Base-by-base conservation (phyloP, 2,888 invertebrate genomes). In the Phymatocera aterrima region DNA sequence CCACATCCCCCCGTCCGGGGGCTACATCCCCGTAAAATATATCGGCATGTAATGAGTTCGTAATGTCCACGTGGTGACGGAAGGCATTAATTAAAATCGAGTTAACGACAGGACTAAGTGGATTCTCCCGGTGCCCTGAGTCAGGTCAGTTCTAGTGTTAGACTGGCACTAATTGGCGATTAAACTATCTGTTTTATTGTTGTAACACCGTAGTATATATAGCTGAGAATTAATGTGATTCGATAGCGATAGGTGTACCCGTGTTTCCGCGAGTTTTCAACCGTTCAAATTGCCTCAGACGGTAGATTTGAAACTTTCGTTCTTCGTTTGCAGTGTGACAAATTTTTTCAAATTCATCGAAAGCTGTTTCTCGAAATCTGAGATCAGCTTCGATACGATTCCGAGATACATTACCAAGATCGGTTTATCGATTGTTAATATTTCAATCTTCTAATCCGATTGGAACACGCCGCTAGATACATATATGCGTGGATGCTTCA, bases 91-190 rank as follows among this genome's bases (percentile, higher is more conserved):
- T 72, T 72, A 51, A 72, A 68, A 51, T 12, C 51, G 72, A 48
- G 24, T 51, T 51, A 72, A 72, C 72, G 72, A 72, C 51, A 34
- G 18, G 24, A 72, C 34, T 51, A 72, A 72, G 72, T 72, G 72
- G 72, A 21, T 51, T 28, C 72, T 72, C 28, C 60, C 31, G 72
- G 24, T 57, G 12, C 28, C 34, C 70, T n/a, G 34, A 72, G 72
- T 51, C 51, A 31, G 72, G 51, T 72, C 72, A 72, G 72, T 51
- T 72, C 51, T 72, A 51, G 72, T 51, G 51, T 72, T 51, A 34
- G 72, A 72, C 72, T 34, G 34, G 51, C 21, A 72, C 72, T 72
- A 72, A 72, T 72, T 72, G 72, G 72, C 51, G 51, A 72, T 72
- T 51, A 48, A 72, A 72, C 51, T 48, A 72, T 51, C 51, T 72